A percentile compares a stretch with the other conserved stretches of the same genome.
phyloP scores from a whole-genome alignment of 2,797 vertebrate species.

The Rhinoraja longicauda region DNA sequence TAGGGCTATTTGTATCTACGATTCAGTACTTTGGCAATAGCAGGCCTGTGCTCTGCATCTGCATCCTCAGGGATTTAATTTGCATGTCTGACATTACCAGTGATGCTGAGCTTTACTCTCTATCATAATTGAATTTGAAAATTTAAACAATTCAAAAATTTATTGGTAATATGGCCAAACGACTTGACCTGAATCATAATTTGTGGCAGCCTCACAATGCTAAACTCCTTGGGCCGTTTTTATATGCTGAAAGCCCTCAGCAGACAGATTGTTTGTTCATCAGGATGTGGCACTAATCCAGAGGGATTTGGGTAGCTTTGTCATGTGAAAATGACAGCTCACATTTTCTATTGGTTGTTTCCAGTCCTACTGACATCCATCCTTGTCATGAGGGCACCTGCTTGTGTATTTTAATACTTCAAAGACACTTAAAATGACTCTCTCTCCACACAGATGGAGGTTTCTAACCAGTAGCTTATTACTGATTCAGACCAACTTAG shows the following conservation, averaged over 20 bases:
- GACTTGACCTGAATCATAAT: constrained; percentile 41
- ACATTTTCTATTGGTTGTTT: constrained; percentile 57
- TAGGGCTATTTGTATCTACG: constrained; percentile 32
- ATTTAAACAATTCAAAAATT: constrained; percentile 45
- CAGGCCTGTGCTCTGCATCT: constrained; percentile 50
- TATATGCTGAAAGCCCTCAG: constrained; percentile 50
- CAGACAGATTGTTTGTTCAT: constrained; percentile 51
- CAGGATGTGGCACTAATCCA: constrained; percentile 55
- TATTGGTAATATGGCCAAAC: constrained; percentile 40
- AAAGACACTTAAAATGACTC: constrained; percentile 48
- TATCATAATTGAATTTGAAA: constrained; percentile 45
- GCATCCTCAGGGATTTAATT: constrained; percentile 48
- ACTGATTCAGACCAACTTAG: not conserved
- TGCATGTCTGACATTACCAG: constrained; percentile 45
- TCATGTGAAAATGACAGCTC: constrained; percentile 62
- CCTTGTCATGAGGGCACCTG: constrained; percentile 54
- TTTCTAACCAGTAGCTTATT: not conserved
- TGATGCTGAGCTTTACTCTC: constrained; percentile 47
- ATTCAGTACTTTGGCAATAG: constrained; percentile 43
- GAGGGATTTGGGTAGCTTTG: constrained; percentile 56
- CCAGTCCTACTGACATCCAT: constrained; percentile 51
- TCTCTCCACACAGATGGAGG: constrained; percentile 42
- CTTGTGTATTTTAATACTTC: constrained; percentile 56
- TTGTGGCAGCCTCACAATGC: constrained; percentile 40
- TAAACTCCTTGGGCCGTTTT: constrained; percentile 47